phyloP scores from a whole-genome alignment of 2,113 vertebrate genomes.

The Proterorhinus semilunaris region DNA sequence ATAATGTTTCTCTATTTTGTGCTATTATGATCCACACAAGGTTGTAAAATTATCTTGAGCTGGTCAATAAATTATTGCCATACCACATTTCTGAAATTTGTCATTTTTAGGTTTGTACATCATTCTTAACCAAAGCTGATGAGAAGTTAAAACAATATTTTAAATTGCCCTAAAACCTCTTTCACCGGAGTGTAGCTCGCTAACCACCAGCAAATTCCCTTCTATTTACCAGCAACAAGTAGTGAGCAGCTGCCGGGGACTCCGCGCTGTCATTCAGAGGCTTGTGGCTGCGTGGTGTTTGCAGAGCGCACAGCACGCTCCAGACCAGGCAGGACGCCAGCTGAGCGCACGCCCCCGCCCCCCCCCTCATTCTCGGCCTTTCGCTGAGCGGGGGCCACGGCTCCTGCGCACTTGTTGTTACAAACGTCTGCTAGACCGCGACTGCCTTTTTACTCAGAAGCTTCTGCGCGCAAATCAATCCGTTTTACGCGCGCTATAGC shows the following conservation, averaged over 20 bases:
- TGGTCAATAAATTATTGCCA: not conserved
- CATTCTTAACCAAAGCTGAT: not conserved
- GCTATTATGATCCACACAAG: not conserved
- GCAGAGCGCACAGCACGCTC: conserved; percentile 5
- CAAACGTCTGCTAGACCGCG: not conserved
- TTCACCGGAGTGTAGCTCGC: not conserved
- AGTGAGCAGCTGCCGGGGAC: not conserved
- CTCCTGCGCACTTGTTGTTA: not conserved
- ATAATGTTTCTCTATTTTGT: not conserved
- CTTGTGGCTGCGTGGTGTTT: not conserved
- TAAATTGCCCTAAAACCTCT: not conserved
- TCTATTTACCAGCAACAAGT: no score
- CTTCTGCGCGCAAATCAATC: not conserved
- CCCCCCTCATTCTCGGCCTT: not conserved
- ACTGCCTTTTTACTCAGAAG: conserved; percentile 8
- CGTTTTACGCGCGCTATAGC: not conserved
- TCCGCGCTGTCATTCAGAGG: not conserved
- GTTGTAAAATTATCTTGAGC: not conserved
- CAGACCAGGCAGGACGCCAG: conserved; percentile 5
- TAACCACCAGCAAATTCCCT: not conserved
- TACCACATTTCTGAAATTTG: not conserved
- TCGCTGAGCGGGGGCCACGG: conserved; percentile 11
- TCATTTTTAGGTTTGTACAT: not conserved
- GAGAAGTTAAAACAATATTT: no score
- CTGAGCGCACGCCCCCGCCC: conserved; percentile 8